A percentile compares a stretch with the other conserved stretches of the same genome.
These are phyloP conservation scores for Nothura maculosa DNA, from an alignment of 2,797 vertebrate genomes.

Conservation along the genomic window DNA sequence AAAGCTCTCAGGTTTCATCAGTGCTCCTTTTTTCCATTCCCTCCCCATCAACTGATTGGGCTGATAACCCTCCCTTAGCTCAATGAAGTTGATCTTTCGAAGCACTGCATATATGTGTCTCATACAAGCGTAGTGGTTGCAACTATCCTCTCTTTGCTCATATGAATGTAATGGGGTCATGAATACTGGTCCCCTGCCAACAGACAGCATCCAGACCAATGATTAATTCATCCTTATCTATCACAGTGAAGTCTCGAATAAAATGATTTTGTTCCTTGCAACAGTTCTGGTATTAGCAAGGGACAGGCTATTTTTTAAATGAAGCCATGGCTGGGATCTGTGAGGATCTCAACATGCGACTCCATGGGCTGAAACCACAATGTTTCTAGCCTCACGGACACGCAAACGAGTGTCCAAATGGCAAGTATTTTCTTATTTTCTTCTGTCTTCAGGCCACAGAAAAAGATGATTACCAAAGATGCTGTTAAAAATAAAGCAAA, in stretches of 20 bases:
- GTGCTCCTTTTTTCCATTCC: neutral
- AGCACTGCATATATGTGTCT: neutral
- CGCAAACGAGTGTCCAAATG: neutral
- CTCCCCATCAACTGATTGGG: neutral
- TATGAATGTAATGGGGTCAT: neutral
- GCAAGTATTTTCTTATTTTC: neutral
- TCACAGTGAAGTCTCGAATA: neutral
- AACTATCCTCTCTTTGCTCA: neutral
- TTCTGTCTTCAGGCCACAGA: neutral
- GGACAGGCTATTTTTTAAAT: neutral
- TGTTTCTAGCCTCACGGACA: neutral
- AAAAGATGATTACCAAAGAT: neutral
- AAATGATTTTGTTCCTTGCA: neutral
- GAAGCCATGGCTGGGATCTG: accelerated
- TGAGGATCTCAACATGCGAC: neutral
- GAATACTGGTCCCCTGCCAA: neutral
- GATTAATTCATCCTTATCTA: neutral
- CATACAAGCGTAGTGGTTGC: neutral
- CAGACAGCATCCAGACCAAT: neutral
- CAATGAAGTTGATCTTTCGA: neutral
- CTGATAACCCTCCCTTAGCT: neutral
- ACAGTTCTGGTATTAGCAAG: neutral
- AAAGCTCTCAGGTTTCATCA: neutral
- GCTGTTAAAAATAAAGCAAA: neutral
- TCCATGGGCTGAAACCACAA: neutral